A percentile compares a stretch with the other conserved stretches of the same genome.
These are phyloP conservation scores for Anastrepha obliqua DNA, from an alignment of 1,140 invertebrate species.

Conservation along the genomic window DNA sequence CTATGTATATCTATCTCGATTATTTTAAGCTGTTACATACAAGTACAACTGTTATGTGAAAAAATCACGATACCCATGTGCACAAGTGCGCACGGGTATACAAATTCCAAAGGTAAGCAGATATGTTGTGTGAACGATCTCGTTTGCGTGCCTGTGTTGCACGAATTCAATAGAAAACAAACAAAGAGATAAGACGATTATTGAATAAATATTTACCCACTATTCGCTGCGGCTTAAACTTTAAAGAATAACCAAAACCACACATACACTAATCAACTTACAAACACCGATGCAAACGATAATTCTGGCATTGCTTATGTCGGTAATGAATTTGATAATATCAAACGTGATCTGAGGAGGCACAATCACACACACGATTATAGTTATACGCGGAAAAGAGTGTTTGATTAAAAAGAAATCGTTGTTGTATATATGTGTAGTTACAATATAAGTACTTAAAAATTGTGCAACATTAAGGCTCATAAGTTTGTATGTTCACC, in stretches of 20 bases:
- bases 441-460: not conserved
- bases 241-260: too few species aligned
- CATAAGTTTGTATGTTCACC: not conserved
- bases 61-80: too few species aligned
- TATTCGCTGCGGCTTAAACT: not conserved
- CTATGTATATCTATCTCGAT: too few species aligned
- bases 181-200: slow-evolving; percentile 44
- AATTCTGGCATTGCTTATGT: not conserved
- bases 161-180: slow-evolving; percentile 41
- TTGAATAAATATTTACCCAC: slow-evolving; percentile 30
- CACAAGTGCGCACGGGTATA: not conserved
- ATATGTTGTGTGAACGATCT: not conserved
- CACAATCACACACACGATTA: too few species aligned
- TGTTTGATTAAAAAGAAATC: not conserved
- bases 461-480: not conserved
- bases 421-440: not conserved
- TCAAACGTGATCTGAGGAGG: slow-evolving; percentile 1
- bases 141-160: not conserved
- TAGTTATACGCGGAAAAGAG: not conserved
- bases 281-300: not conserved
- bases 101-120: slow-evolving; percentile 41
- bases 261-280: not conserved
- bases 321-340: not conserved
- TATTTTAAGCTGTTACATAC: too few species aligned
- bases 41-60: too few species aligned